A percentile compares a stretch with the other conserved stretches of the same genome.
These are phyloP conservation scores for Sinocyclocheilus anshuiensis DNA, from an alignment of 2,113 vertebrate genomes.

Conservation along the genomic window DNA sequence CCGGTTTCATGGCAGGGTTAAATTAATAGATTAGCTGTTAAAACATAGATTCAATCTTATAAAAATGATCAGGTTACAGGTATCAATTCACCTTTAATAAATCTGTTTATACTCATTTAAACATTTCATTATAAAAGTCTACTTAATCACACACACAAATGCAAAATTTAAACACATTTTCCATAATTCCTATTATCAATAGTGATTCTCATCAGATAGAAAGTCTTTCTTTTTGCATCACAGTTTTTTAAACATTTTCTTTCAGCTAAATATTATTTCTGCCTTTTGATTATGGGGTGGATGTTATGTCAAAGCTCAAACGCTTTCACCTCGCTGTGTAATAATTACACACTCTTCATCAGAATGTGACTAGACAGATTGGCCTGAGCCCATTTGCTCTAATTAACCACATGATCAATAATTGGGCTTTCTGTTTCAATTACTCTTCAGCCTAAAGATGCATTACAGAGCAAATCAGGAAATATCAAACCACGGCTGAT, in stretches of 20 bases:
- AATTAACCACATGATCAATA: constrained; percentile 51
- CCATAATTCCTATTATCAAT: neutral
- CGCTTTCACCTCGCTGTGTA: neutral
- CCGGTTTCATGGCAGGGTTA: neutral
- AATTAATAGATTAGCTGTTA: neutral
- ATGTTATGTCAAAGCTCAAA: neutral
- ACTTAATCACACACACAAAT: neutral
- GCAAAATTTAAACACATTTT: neutral
- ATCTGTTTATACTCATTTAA: neutral
- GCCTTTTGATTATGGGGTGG: neutral
- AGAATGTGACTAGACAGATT: constrained; percentile 49
- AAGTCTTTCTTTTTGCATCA: neutral
- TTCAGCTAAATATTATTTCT: neutral
- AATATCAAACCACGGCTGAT: neutral
- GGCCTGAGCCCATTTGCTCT: constrained; percentile 42
- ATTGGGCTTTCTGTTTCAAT: constrained; percentile 38
- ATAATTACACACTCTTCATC: constrained; percentile 34
- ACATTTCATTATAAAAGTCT: neutral
- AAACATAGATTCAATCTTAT: neutral
- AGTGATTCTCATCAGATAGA: neutral
- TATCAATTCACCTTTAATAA: neutral
- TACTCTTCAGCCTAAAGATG: constrained; percentile 33
- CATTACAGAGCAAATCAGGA: neutral
- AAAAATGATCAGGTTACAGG: neutral
- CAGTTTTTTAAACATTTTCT: neutral